phyloP scores from a whole-genome alignment of 2,888 invertebrate genomes.

The Tanypteryx hageni region DNA sequence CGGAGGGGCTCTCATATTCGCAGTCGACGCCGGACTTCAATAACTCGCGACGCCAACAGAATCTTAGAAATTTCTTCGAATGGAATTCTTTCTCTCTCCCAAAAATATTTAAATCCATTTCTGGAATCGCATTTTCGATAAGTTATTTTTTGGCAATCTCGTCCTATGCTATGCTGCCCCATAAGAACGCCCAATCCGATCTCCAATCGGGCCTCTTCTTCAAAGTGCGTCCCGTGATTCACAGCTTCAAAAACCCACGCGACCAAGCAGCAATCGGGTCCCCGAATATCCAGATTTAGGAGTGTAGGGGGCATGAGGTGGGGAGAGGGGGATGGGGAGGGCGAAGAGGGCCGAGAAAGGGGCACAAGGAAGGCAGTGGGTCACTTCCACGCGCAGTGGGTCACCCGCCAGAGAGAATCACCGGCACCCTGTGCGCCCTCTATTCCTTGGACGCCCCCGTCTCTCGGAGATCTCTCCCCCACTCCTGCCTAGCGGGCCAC shows the following conservation, averaged over 20 bases:
- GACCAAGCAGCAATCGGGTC: background rate
- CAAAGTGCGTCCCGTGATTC: too few relatives aligned
- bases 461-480: background rate
- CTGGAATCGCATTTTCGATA: too few relatives aligned
- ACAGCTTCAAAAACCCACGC: background rate
- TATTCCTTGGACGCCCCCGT: background rate
- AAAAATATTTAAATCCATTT: too few relatives aligned
- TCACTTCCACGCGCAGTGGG: slow-evolving; percentile 33
- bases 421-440: slow-evolving; percentile 26
- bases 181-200: background rate
- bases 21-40: too few relatives aligned
- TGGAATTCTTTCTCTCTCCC: too few relatives aligned
- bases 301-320: too few relatives aligned
- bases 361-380: slow-evolving; percentile 47
- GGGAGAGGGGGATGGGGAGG: background rate
- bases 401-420: slow-evolving; percentile 17
- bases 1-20: too few relatives aligned
- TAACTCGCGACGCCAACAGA: too few relatives aligned
- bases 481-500: background rate
- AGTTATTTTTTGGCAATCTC: too few relatives aligned
- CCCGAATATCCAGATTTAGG: background rate
- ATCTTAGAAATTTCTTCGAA: too few relatives aligned
- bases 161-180: background rate
- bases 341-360: background rate
- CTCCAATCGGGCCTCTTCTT: too few relatives aligned